These are phyloP conservation scores for Linnaemya vulpina DNA, from an alignment of 2,888 invertebrate genomes.

Conservation along the genomic window DNA sequence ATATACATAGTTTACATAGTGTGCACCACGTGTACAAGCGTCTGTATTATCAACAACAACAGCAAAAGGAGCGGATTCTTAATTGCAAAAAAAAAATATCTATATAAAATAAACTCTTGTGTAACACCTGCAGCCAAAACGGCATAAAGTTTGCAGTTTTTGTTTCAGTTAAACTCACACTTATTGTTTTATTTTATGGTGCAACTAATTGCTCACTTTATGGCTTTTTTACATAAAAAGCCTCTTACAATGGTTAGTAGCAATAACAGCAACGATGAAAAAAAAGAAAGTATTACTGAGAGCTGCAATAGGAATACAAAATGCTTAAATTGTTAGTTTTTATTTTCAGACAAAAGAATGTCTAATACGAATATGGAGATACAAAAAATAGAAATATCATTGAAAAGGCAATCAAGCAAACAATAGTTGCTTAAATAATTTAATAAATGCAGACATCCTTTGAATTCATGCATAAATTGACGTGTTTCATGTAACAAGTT, in stretches of 20 bases:
- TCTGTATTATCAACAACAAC: slow-evolving; percentile 39
- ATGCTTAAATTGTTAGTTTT: slow-evolving; percentile 12
- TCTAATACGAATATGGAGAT: slow-evolving; percentile 17
- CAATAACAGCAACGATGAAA: slow-evolving; percentile 17
- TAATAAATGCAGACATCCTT: slow-evolving; percentile 33
- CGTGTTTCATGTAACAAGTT: background rate
- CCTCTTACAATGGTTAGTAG: slow-evolving; percentile 38
- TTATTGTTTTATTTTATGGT: slow-evolving; percentile 46
- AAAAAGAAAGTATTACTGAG: background rate
- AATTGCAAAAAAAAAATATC: slow-evolving; percentile 30
- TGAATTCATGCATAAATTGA: slow-evolving; percentile 5
- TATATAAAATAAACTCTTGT: slow-evolving; percentile 19
- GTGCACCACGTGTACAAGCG: slow-evolving; percentile 39
- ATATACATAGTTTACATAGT: slow-evolving; percentile 47
- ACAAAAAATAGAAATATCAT: background rate
- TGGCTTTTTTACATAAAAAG: slow-evolving; percentile 61
- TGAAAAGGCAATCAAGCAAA: slow-evolving; percentile 17
- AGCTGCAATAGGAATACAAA: slow-evolving; percentile 5
- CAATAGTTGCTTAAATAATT: slow-evolving; percentile 31
- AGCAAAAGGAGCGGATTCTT: slow-evolving; percentile 24
- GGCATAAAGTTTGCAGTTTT: slow-evolving; percentile 43
- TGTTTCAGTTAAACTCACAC: background rate
- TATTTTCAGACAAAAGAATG: slow-evolving; percentile 9
- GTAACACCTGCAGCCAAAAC: slow-evolving; percentile 66
- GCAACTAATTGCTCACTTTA: slow-evolving; percentile 67